A percentile compares a stretch with the other conserved stretches of the same genome.
Conservation (phyloP, 2,113 vertebrate genomes). For the Amphiprion ocellaris region DNA sequence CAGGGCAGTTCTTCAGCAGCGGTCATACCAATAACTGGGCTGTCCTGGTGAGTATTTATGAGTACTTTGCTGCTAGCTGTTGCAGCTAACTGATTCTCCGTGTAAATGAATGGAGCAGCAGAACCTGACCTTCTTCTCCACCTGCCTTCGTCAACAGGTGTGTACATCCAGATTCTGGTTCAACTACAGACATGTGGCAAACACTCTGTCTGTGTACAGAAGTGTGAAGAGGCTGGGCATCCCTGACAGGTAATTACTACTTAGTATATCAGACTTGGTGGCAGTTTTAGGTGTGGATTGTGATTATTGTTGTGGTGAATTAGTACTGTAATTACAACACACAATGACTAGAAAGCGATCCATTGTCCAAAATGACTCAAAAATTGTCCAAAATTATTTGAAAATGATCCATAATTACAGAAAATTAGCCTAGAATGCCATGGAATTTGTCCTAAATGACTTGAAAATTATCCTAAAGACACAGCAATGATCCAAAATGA, state of each 20-base stretch:
- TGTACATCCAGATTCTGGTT: constrained; percentile 99
- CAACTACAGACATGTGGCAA: constrained; percentile 98
- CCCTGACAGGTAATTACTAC: constrained; percentile 91
- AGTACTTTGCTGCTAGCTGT: not conserved
- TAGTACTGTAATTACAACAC: too few relatives aligned
- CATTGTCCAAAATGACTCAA: too few relatives aligned
- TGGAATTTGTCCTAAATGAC: too few relatives aligned
- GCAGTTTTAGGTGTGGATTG: not conserved
- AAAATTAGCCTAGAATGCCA: too few relatives aligned
- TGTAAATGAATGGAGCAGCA: not conserved
- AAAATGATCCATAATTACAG: too few relatives aligned
- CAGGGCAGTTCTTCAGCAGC: constrained; percentile 92
- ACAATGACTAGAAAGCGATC: too few relatives aligned
- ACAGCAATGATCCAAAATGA: too few relatives aligned
- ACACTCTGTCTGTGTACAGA: constrained; percentile 96
- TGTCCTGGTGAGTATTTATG: constrained; percentile 87
- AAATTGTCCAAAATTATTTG: too few relatives aligned
- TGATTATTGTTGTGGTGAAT: not conserved
- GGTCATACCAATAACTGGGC: constrained; percentile 99
- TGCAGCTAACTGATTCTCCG: not conserved
- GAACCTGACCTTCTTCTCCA: not conserved
- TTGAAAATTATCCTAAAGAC: too few relatives aligned
- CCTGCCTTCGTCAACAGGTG: constrained; percentile 82
- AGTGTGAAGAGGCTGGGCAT: constrained; percentile 98
- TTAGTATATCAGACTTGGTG: too few relatives aligned